phyloP scores from a whole-genome alignment of 1,140 invertebrate genomes.

The Lepidurus couesii region DNA sequence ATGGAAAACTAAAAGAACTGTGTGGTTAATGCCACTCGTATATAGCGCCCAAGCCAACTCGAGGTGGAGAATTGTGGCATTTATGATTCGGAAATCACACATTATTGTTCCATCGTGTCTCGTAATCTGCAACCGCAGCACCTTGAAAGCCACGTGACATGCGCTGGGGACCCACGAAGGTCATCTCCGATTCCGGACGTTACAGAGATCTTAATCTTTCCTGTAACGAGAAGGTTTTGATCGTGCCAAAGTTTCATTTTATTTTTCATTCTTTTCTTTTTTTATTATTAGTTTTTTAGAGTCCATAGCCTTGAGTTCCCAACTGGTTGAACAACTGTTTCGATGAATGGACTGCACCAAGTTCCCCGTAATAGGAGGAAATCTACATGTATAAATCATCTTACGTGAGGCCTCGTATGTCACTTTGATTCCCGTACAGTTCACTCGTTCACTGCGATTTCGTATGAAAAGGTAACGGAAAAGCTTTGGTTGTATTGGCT shows the following conservation, averaged over 20 bases:
- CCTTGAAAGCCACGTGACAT: slow-evolving; percentile 6
- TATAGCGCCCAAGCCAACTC: neutral
- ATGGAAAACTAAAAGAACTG: neutral
- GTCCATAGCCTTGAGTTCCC: neutral
- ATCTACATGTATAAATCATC: too few relatives aligned
- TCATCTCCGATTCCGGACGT: neutral
- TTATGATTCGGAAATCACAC: slow-evolving; percentile 19
- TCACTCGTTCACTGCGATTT: too few relatives aligned
- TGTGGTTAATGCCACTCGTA: too few relatives aligned
- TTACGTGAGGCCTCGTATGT: too few relatives aligned
- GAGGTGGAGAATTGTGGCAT: slow-evolving; percentile 2
- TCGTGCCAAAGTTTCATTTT: neutral
- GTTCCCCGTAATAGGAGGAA: too few relatives aligned
- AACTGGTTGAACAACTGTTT: too few relatives aligned
- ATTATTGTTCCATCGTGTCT: neutral
- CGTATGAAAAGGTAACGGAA: too few relatives aligned
- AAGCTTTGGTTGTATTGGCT: neutral
- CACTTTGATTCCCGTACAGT: too few relatives aligned
- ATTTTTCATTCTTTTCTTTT: too few relatives aligned
- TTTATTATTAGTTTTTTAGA: too few relatives aligned
- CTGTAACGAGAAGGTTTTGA: neutral
- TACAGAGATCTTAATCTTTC: too few relatives aligned
- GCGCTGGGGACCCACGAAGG: neutral
- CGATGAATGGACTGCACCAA: too few relatives aligned
- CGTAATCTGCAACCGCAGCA: neutral